phyloP scores from a whole-genome alignment of 2,113 vertebrate species.

The Campylomormyrus tamandua region DNA sequence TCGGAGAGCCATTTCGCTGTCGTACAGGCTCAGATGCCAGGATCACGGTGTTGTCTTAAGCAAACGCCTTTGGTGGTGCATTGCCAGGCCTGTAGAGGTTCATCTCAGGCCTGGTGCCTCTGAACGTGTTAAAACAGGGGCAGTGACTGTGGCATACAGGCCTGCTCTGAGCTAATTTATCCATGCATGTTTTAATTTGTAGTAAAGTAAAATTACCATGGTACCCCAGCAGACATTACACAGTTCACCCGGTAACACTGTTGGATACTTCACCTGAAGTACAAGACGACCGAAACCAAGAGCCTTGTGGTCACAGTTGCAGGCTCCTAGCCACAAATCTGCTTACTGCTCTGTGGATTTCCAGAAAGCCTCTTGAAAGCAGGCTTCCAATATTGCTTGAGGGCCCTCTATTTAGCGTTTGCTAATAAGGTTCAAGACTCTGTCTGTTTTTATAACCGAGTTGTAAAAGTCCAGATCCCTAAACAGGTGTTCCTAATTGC shows the following conservation, averaged over 20 bases:
- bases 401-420: not conserved
- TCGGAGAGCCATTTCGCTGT: not conserved
- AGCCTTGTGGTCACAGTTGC: not conserved
- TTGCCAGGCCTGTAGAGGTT: not conserved
- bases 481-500: not conserved
- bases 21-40: too few relatives aligned
- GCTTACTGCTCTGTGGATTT: not conserved
- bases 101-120: not conserved
- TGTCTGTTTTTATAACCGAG: not conserved
- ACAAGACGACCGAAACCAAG: not conserved
- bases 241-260: not conserved
- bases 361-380: not conserved
- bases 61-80: not conserved
- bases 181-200: not conserved
- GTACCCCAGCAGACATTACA: not conserved
- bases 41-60: slow-evolving; percentile 7
- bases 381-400: not conserved
- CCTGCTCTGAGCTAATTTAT: not conserved
- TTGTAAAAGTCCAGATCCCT: not conserved
- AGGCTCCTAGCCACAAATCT: not conserved
- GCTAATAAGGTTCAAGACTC: not conserved
- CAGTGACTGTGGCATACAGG: not conserved
- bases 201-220: not conserved
- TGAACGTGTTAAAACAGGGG: slow-evolving; percentile 13
- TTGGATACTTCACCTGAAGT: not conserved